These are phyloP conservation scores for Dascillus cervinus DNA, from an alignment of 2,888 invertebrate species.

Conservation along the genomic window DNA sequence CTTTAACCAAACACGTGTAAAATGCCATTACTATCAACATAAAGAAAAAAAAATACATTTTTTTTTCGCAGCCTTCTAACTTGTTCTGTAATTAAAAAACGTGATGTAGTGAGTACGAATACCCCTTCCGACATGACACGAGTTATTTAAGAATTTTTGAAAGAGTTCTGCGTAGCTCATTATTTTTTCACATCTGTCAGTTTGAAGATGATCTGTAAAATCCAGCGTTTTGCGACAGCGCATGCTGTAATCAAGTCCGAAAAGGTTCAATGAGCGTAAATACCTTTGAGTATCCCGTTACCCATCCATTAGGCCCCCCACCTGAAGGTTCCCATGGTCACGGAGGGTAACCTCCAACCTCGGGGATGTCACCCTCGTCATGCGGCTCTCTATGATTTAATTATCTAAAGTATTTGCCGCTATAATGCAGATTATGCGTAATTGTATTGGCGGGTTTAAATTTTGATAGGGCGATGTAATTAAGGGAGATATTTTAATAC, in stretches of 20 bases:
- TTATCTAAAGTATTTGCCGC: constrained; percentile 27
- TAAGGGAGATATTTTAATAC: constrained; percentile 12
- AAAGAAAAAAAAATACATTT: too few species aligned
- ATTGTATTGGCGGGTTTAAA: constrained; percentile 31
- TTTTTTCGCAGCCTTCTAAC: too few species aligned
- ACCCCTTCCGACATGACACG: too few species aligned
- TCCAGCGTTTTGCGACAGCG: too few species aligned
- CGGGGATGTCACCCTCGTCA: constrained; percentile 20
- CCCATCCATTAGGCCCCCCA: constrained; percentile 27
- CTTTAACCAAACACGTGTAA: too few species aligned
- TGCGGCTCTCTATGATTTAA: constrained; percentile 29
- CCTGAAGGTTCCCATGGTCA: constrained; percentile 30
- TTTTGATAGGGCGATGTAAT: constrained; percentile 14
- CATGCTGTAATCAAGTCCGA: constrained; percentile 18
- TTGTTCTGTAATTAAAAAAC: too few species aligned
- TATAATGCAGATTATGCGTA: constrained; percentile 33
- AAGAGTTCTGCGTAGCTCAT: too few species aligned
- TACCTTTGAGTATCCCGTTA: constrained; percentile 33
- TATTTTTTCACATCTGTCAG: too few species aligned
- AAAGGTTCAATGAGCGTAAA: constrained; percentile 26
- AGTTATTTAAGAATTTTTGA: too few species aligned
- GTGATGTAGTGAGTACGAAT: too few species aligned
- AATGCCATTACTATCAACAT: too few species aligned
- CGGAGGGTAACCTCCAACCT: constrained; percentile 20
- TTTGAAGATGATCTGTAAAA: too few species aligned